Percentiles rank a stretch among this genome's conserved stretches.
Conservation (phyloP, 1,140 invertebrate species). For the Zaprionus kolodkinae region DNA sequence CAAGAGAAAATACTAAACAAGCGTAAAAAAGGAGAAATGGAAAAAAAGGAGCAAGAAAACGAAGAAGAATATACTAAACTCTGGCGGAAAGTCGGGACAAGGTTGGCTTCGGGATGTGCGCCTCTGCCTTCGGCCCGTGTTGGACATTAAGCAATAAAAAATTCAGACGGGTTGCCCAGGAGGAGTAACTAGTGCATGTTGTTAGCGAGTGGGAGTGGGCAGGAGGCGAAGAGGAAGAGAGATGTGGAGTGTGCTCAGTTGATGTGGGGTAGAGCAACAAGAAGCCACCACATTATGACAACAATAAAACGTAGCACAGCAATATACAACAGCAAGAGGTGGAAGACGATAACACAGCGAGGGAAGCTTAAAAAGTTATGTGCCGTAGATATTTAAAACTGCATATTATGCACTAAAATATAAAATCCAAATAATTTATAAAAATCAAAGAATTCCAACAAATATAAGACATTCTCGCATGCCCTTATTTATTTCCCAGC, state of each 20-base stretch:
- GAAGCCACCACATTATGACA: slow-evolving; percentile 77
- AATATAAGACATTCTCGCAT: too few species aligned
- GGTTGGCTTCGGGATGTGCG: background rate
- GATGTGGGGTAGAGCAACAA: slow-evolving; percentile 50
- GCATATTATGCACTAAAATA: too few species aligned
- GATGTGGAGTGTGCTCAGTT: slow-evolving; percentile 18
- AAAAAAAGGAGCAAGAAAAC: background rate
- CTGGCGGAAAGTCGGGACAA: slow-evolving; percentile 15
- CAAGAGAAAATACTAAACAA: slow-evolving; percentile 49
- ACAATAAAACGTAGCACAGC: slow-evolving; percentile 66
- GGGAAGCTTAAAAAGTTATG: background rate
- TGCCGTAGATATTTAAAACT: too few species aligned
- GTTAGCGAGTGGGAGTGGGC: background rate
- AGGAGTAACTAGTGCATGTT: slow-evolving; percentile 28
- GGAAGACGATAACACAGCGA: slow-evolving; percentile 18
- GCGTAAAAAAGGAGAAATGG: slow-evolving; percentile 7
- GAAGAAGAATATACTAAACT: slow-evolving; percentile 34
- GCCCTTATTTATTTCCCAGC: too few species aligned
- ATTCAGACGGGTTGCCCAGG: slow-evolving; percentile 35
- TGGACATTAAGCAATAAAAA: slow-evolving; percentile 68
- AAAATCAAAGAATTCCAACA: too few species aligned
- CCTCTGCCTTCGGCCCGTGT: background rate
- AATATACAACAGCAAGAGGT: slow-evolving; percentile 43
- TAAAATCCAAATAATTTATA: too few species aligned
- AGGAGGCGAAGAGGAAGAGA: background rate